Evolutionary conservation across 2,797 vertebrate species (phyloP).

Genomic region (Cossypha dichroa): DNA sequence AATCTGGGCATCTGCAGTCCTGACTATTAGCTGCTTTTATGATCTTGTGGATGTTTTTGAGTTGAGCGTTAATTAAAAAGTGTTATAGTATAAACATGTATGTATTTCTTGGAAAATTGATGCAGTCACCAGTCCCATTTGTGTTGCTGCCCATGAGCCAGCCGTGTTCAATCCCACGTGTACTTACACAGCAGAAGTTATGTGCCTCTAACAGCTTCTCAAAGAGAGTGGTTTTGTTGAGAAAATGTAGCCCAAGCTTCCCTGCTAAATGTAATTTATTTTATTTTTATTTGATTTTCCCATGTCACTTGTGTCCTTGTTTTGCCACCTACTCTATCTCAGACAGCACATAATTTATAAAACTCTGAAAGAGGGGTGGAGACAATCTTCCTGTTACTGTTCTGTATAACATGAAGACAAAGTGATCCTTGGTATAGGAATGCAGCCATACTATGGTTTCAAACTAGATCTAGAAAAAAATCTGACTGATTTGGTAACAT

Average conservation of each 20-base stretch:
- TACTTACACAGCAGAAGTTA: background rate
- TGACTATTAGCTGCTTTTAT: background rate
- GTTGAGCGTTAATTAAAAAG: background rate
- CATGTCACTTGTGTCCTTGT: background rate
- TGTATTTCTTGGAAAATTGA: background rate
- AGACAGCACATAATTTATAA: background rate
- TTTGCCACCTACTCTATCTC: slow-evolving; percentile 16
- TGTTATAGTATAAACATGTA: background rate
- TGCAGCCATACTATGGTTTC: background rate
- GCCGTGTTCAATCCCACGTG: background rate
- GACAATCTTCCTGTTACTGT: background rate
- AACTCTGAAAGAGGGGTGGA: background rate
- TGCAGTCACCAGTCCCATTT: background rate
- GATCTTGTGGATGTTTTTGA: background rate
- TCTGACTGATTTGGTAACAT: background rate
- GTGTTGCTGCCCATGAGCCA: background rate
- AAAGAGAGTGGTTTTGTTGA: background rate
- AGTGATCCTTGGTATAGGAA: background rate
- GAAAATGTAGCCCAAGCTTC: background rate
- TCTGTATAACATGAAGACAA: background rate
- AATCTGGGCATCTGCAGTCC: background rate
- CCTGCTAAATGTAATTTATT: background rate
- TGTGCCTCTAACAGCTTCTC: background rate
- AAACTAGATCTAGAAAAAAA: background rate
- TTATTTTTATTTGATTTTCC: slow-evolving; percentile 12